Percentiles rank a stretch among this genome's conserved stretches.
Evolutionary conservation across 2,888 invertebrate species (phyloP).

Genomic region (Cheiracanthium punctorium): DNA sequence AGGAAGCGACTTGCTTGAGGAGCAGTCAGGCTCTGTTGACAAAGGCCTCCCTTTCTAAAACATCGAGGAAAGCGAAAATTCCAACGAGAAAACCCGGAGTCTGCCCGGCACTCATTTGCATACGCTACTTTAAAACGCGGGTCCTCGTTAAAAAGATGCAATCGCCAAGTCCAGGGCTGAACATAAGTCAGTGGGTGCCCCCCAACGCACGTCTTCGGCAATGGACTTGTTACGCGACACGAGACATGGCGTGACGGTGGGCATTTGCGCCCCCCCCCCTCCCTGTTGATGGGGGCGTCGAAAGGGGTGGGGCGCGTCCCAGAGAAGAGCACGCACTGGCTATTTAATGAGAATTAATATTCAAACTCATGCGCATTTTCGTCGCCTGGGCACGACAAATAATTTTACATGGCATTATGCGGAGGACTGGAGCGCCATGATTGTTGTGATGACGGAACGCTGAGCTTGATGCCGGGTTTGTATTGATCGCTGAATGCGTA

Average conservation of each 20-base stretch:
- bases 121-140: too few relatives aligned
- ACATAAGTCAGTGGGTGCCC: neutral
- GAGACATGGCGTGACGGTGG: conserved; percentile 61
- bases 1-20: too few relatives aligned
- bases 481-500: too few relatives aligned
- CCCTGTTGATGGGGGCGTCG: conserved; percentile 51
- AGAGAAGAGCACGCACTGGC: conserved; percentile 51
- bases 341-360: conserved; percentile 62
- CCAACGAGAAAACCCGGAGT: too few relatives aligned
- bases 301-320: conserved; percentile 55
- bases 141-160: too few relatives aligned
- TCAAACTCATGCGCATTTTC: conserved; percentile 43
- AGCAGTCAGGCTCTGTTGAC: too few relatives aligned
- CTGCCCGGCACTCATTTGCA: too few relatives aligned
- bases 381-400: conserved; percentile 8
- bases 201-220: conserved; percentile 4
- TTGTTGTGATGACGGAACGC: neutral
- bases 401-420: neutral
- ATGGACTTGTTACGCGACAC: conserved; percentile 69
- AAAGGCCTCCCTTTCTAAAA: too few relatives aligned
- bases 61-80: too few relatives aligned
- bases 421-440: neutral
- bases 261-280: conserved; percentile 61
- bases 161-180: conserved; percentile 16
- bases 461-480: too few relatives aligned